phyloP scores from a whole-genome alignment of 2,888 invertebrate genomes.

The Phragmatobia fuliginosa region DNA sequence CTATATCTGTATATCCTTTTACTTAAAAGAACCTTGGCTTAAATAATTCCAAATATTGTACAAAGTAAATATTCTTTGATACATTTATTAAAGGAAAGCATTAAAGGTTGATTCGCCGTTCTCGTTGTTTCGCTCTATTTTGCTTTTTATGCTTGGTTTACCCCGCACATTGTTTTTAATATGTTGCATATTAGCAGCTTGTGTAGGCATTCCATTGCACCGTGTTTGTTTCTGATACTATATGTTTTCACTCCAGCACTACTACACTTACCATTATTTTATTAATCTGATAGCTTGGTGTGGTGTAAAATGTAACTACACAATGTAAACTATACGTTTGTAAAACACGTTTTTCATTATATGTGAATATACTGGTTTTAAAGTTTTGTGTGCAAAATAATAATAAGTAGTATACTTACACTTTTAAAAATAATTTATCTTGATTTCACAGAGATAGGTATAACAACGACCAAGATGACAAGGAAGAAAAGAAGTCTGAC shows the following conservation, averaged over 20 bases:
- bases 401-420: background rate
- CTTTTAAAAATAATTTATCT: background rate
- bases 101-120: constrained; percentile 65
- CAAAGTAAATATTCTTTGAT: background rate
- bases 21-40: background rate
- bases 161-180: constrained; percentile 57
- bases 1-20: background rate
- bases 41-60: background rate
- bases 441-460: constrained; percentile 50
- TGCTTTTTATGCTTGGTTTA: constrained; percentile 74
- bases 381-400: constrained; percentile 30
- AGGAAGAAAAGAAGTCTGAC: constrained; percentile 63
- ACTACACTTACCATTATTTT: constrained; percentile 38
- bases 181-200: constrained; percentile 55
- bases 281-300: constrained; percentile 57
- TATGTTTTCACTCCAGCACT: constrained; percentile 61
- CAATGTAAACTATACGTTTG: constrained; percentile 21
- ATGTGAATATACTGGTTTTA: constrained; percentile 16
- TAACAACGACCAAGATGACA: constrained; percentile 62
- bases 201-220: constrained; percentile 58
- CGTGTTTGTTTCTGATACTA: constrained; percentile 39
- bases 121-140: constrained; percentile 74
- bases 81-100: constrained; percentile 52
- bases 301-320: constrained; percentile 48
- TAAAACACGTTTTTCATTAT: background rate